These are phyloP conservation scores for Eurystomus gularis DNA, from an alignment of 2,113 vertebrate genomes.

Conservation along the genomic window DNA sequence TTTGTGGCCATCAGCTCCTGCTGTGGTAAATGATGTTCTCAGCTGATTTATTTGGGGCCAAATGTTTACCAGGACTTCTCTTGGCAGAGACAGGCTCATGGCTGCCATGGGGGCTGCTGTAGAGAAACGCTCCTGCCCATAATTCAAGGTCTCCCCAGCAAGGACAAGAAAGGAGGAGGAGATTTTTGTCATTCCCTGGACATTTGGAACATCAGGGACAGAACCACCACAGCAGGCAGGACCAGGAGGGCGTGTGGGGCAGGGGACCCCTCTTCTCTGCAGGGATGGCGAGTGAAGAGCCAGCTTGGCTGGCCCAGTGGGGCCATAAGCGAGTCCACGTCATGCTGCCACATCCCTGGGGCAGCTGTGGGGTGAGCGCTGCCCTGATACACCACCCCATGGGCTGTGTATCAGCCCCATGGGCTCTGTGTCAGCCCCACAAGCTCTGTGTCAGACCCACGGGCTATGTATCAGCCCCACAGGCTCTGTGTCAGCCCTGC, in stretches of 20 bases:
- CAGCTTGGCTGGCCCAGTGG: neutral
- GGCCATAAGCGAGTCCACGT: rapidly evolving
- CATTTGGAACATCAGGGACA: neutral
- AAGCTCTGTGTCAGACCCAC: neutral
- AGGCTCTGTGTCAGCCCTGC: neutral
- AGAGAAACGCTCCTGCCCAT: neutral
- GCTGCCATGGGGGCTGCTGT: neutral
- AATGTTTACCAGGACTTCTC: neutral
- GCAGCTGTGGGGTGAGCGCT: rapidly evolving
- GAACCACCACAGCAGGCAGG: rapidly evolving
- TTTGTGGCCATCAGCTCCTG: rapidly evolving
- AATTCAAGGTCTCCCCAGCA: neutral
- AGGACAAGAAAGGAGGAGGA: neutral
- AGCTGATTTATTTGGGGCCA: neutral
- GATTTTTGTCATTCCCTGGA: neutral
- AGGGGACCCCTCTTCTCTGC: neutral
- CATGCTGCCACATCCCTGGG: neutral
- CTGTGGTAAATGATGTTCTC: neutral
- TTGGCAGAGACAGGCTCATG: neutral
- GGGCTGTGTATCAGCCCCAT: neutral
- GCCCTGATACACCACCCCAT: neutral
- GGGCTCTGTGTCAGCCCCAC: neutral
- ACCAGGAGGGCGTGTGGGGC: neutral
- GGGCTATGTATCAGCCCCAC: neutral
- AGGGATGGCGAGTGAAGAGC: neutral